Conservation (phyloP, 2,797 vertebrate genomes). For the Ciconia nigra region DNA sequence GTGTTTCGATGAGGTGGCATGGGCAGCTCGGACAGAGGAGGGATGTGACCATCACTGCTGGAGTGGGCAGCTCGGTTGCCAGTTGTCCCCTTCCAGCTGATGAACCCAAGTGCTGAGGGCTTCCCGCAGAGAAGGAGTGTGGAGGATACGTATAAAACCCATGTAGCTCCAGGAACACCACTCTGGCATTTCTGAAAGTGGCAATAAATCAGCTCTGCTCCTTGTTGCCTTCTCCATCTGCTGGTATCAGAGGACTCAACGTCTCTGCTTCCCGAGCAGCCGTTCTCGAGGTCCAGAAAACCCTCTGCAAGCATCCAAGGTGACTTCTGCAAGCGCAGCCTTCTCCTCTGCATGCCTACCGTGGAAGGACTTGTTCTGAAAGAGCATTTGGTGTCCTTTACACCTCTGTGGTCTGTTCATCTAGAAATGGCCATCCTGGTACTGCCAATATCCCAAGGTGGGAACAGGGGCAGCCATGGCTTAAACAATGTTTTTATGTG, state of each 20-base stretch:
- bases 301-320: neutral
- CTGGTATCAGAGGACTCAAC: neutral
- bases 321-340: neutral
- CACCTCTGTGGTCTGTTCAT: neutral
- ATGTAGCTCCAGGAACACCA: rapidly evolving
- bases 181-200: neutral
- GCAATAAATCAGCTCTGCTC: neutral
- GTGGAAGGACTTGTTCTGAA: neutral
- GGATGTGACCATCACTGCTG: neutral
- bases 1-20: neutral
- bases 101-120: neutral
- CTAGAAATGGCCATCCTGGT: neutral
- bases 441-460: neutral
- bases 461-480: neutral
- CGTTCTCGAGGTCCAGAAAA: neutral
- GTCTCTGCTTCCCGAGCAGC: neutral
- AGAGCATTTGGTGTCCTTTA: neutral
- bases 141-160: neutral
- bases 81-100: neutral
- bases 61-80: neutral
- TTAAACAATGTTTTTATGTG: neutral
- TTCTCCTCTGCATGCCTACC: neutral
- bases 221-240: neutral
- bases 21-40: neutral
- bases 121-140: neutral